Percentiles rank a stretch among this genome's conserved stretches.
These are phyloP conservation scores for Sycophaga agraensis DNA, from an alignment of 1,140 invertebrate species.

Conservation along the genomic window DNA sequence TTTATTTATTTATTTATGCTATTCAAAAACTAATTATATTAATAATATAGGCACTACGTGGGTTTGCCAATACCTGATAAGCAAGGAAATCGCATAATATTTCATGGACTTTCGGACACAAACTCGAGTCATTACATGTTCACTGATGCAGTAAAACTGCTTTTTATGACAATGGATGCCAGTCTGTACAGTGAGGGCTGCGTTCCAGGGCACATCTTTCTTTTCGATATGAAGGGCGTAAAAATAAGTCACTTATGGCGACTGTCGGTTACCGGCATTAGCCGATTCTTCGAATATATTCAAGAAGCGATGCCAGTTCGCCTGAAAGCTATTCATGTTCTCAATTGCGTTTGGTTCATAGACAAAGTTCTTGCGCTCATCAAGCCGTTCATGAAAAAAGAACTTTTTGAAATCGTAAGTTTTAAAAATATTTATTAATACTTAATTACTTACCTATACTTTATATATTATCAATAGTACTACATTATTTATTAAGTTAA, in stretches of 20 bases:
- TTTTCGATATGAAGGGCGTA: conserved; percentile 67
- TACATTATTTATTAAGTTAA: too few relatives aligned
- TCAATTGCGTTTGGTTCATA: conserved; percentile 66
- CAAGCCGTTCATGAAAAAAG: conserved; percentile 67
- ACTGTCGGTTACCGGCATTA: conserved; percentile 62
- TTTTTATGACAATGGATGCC: conserved; percentile 70
- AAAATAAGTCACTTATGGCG: conserved; percentile 62
- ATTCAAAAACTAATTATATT: too few relatives aligned
- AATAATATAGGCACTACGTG: conserved; percentile 58
- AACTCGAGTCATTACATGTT: conserved; percentile 68
- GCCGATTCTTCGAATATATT: conserved; percentile 68
- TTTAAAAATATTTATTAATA: too few relatives aligned
- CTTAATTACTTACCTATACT: too few relatives aligned
- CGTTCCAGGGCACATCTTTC: conserved; percentile 61
- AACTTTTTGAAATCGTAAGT: conserved; percentile 63
- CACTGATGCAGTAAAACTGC: conserved; percentile 67
- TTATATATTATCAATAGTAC: too few relatives aligned
- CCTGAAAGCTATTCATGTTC: conserved; percentile 64
- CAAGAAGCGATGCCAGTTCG: conserved; percentile 66
- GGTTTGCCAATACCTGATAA: conserved; percentile 61
- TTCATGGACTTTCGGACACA: conserved; percentile 63
- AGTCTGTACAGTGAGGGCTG: conserved; percentile 62
- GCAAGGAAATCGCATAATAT: conserved; percentile 64
- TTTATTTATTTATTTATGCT: too few relatives aligned
- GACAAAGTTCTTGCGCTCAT: conserved; percentile 65